Evolutionary conservation across 1,140 invertebrate species (phyloP).

Genomic region (Drosophila trapezifrons): DNA sequence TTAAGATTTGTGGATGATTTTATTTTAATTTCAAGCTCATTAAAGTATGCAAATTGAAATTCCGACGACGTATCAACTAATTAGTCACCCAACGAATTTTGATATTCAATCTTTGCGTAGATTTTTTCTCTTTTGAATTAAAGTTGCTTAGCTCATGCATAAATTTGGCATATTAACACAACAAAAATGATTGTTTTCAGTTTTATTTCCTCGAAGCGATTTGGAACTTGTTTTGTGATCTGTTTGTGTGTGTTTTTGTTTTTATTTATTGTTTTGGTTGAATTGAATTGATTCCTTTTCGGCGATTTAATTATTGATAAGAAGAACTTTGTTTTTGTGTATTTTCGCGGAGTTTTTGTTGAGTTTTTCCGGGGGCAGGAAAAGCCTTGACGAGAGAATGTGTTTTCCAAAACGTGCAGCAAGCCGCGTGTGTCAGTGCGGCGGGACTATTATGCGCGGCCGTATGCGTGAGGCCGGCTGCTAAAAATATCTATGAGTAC

Average conservation of each 20-base stretch:
- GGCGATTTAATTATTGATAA: conserved; percentile 39
- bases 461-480: conserved; percentile 69
- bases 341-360: conserved; percentile 18
- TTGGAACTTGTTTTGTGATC: conserved; percentile 44
- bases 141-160: conserved; percentile 69
- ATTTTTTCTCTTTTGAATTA: conserved; percentile 55
- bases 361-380: conserved; percentile 20
- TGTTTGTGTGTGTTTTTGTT: conserved; percentile 13
- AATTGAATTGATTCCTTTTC: conserved; percentile 25
- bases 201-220: conserved; percentile 56
- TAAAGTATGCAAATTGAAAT: conserved; percentile 69
- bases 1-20: conserved; percentile 60
- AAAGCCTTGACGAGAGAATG: conserved; percentile 51
- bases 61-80: conserved; percentile 59
- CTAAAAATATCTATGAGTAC: conserved; percentile 81
- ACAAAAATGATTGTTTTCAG: conserved; percentile 56
- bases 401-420: conserved; percentile 75
- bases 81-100: conserved; percentile 68
- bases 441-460: conserved; percentile 16
- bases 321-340: conserved; percentile 30
- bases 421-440: conserved; percentile 73
- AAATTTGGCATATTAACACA: conserved; percentile 65
- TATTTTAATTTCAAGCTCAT: conserved; percentile 57
- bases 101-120: conserved; percentile 18
- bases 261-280: conserved; percentile 13